Base-by-base conservation (phyloP, 2,888 invertebrate genomes). In the Micoletzkya japonica region DNA sequence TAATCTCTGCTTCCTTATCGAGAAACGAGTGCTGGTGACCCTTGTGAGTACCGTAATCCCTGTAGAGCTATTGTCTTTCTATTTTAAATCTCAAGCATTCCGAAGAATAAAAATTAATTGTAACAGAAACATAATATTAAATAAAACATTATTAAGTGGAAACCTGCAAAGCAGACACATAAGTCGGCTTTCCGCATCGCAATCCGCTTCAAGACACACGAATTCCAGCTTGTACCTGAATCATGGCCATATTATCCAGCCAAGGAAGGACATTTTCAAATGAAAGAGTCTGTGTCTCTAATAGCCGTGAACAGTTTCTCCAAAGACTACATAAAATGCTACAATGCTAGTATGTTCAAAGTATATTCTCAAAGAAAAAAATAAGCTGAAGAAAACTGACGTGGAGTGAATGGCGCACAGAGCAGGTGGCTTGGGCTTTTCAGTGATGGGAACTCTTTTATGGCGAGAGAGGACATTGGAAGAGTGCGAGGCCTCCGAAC, bases 21-120 rank as follows among this genome's bases (percentile, higher is more conserved):
- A 90, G 85, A 72, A 89, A 81, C 2, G 88, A 86, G 72, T 89
- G 89, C 88, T 89, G 88, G 77, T 89, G 89, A 70, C 86, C 87
- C 75, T 88, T 88, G 80, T 89, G 89, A 44, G 88, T 83, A 1
- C 89, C 89, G 77, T 89, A 89, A 78, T 89, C 89, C 78, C 89
- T 89, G 82, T 89, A 50, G 52, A 20, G 10, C 7, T 24, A 54
- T 24, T 24, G 20, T n/a, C 44, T 14, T 44, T 44, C 10, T n/a
- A 54, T 14, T 30, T 54, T 20, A 28, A 26, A 54, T 28, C 32
- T 6, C 26, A 54, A 52, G 20, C 7, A 20, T 26, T 26, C 24
- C 24, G 28, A 20, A 24, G 2, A 4, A n/a, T 26, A 52, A n/a
- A 14, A 26, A 52, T 52, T 3, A 14, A 54, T 54, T 24, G 2